These are phyloP conservation scores for Gymnoscelis rufifasciata DNA, from an alignment of 2,888 invertebrate species.

Conservation along the genomic window DNA sequence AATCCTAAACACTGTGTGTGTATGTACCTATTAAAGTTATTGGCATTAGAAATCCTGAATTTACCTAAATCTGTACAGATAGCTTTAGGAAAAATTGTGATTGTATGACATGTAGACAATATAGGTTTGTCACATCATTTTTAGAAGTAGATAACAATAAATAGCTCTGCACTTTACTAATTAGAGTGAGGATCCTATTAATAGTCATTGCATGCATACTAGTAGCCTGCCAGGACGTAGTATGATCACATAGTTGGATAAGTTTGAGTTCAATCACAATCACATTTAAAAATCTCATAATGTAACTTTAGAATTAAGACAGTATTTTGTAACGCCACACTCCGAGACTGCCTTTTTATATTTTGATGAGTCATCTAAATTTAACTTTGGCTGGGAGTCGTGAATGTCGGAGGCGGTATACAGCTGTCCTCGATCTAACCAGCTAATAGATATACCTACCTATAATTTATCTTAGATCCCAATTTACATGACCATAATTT, in stretches of 20 bases:
- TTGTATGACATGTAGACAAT: slow-evolving; percentile 80
- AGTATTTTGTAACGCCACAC: slow-evolving; percentile 76
- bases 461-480: slow-evolving; percentile 72
- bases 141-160: slow-evolving; percentile 64
- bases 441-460: slow-evolving; percentile 60
- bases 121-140: slow-evolving; percentile 76
- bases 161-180: slow-evolving; percentile 71
- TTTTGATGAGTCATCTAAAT: slow-evolving; percentile 68
- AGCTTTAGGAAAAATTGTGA: slow-evolving; percentile 80
- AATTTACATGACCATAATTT: slow-evolving; percentile 78
- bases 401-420: slow-evolving; percentile 51
- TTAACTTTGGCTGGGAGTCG: slow-evolving; percentile 61
- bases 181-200: slow-evolving; percentile 62
- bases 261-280: slow-evolving; percentile 75
- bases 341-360: slow-evolving; percentile 80
- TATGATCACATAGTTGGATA: slow-evolving; percentile 73
- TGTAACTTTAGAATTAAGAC: slow-evolving; percentile 75
- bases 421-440: slow-evolving; percentile 52
- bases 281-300: slow-evolving; percentile 75
- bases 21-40: slow-evolving; percentile 36
- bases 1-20: slow-evolving; percentile 42
- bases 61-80: slow-evolving; percentile 74
- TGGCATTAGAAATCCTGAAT: slow-evolving; percentile 62
- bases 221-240: slow-evolving; percentile 64
- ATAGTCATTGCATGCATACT: slow-evolving; percentile 66